phyloP scores from a whole-genome alignment of 2,113 vertebrate species.

The Papio anubis region DNA sequence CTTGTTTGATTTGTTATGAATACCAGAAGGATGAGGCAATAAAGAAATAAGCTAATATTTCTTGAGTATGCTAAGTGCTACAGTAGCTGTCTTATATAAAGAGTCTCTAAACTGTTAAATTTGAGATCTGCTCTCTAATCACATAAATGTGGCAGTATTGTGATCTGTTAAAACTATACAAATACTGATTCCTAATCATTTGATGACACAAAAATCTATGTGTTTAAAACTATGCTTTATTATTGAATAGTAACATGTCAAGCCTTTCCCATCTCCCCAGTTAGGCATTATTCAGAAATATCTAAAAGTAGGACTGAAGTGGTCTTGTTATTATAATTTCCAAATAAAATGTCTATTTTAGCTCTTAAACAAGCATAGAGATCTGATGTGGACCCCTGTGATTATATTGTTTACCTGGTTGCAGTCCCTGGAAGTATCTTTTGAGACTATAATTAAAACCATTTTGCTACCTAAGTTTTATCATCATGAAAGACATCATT shows the following conservation, averaged over 20 bases:
- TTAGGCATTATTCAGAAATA: not conserved
- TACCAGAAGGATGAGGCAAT: not conserved
- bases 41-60: not conserved
- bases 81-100: not conserved
- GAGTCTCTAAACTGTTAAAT: not conserved
- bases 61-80: not conserved
- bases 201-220: not conserved
- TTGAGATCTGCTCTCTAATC: not conserved
- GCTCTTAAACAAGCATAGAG: not conserved
- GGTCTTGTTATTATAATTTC: not conserved
- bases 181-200: not conserved
- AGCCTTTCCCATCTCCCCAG: not conserved
- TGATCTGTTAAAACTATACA: not conserved
- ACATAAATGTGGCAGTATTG: not conserved
- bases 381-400: not conserved
- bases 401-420: not conserved
- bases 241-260: not conserved
- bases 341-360: not conserved
- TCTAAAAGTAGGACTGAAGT: not conserved
- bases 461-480: not conserved
- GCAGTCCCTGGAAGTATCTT: not conserved
- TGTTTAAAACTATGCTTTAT: not conserved
- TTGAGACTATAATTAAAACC: not conserved
- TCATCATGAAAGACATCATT: not conserved
- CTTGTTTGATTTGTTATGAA: not conserved